phyloP scores from a whole-genome alignment of 2,888 invertebrate genomes.

The Stenchaetothrips biformis region DNA sequence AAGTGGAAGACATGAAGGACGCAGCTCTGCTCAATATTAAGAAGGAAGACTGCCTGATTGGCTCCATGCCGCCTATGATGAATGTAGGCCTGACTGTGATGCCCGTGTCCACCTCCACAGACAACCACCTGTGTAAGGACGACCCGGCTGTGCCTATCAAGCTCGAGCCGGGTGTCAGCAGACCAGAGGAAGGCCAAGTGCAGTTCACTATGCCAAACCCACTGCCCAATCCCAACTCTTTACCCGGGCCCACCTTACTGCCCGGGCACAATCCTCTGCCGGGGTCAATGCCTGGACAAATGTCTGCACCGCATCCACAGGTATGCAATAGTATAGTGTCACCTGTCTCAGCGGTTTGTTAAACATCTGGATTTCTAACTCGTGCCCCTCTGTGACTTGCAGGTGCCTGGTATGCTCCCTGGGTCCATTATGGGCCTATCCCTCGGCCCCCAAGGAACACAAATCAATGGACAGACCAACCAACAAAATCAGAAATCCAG shows the following conservation, averaged over 20 bases:
- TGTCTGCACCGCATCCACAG: background rate
- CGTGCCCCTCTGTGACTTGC: background rate
- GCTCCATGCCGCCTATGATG: background rate
- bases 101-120: conserved; percentile 9
- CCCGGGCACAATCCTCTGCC: background rate
- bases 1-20: conserved; percentile 18
- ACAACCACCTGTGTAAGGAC: background rate
- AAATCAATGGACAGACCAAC: background rate
- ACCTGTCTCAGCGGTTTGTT: background rate
- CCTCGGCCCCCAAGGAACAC: background rate
- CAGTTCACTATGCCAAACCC: background rate
- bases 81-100: conserved; percentile 13
- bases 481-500: background rate
- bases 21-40: background rate
- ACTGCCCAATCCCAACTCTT: background rate
- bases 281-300: background rate
- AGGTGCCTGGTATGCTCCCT: background rate
- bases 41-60: background rate
- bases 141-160: background rate
- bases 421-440: background rate
- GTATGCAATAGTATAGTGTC: background rate
- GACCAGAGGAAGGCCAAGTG: background rate
- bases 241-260: background rate
- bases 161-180: background rate
- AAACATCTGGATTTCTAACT: background rate